These are phyloP conservation scores for Erinaceus europaeus DNA, from an alignment of 2,113 vertebrate genomes.

Conservation along the genomic window DNA sequence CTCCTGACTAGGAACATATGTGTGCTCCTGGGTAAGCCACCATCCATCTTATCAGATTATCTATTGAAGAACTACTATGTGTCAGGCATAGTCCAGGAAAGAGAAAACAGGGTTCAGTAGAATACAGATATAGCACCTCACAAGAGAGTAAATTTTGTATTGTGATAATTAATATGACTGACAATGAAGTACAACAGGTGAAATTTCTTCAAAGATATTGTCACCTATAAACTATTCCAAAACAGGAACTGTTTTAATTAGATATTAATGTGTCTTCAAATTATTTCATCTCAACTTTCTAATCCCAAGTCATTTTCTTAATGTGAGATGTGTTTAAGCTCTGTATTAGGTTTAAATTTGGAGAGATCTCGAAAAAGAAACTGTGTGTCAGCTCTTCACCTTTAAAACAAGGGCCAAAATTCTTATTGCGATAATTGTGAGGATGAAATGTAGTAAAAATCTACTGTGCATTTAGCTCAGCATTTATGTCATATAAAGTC, in stretches of 20 bases:
- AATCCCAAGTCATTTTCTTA: not conserved
- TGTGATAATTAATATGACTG: not conserved
- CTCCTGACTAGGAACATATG: too few relatives aligned
- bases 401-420: not conserved
- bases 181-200: not conserved
- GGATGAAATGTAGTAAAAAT: not conserved
- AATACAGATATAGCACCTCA: not conserved
- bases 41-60: too few relatives aligned
- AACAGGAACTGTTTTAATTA: not conserved
- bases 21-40: too few relatives aligned
- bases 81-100: not conserved
- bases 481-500: not conserved
- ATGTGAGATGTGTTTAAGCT: not conserved
- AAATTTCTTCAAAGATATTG: not conserved
- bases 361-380: not conserved
- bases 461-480: not conserved
- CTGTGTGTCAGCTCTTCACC: not conserved
- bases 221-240: not conserved
- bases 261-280: not conserved
- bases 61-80: not conserved
- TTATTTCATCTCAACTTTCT: constrained; percentile 1
- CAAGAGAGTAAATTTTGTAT: not conserved
- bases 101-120: not conserved
- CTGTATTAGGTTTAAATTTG: not conserved
- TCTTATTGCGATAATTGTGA: not conserved